Base-by-base conservation (phyloP, 2,113 vertebrate species). In the Pteruthius melanotis region DNA sequence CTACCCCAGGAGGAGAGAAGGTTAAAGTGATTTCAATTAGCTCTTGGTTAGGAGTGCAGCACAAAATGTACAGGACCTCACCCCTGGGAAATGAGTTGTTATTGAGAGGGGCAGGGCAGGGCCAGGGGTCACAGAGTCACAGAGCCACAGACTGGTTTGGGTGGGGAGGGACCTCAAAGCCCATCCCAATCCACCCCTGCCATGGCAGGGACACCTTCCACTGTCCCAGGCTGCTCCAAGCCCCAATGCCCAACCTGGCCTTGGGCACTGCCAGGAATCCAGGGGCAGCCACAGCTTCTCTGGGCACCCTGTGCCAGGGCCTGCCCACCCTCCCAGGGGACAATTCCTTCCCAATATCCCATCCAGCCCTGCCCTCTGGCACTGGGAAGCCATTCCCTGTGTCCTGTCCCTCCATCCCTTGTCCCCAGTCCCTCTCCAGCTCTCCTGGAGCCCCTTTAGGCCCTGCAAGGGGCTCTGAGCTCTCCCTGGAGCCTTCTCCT, bases 241-340 rank as follows among this genome's bases (percentile, higher is more conserved):
- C 19, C 27, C 68, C 42, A 42, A 18, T 0, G 0, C 23, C 77
- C 68, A 74, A 0, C 60, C 77, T 74, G 76, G 22, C 76, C 52
- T 44, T 57, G 77, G 44, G 0, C 77, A 74, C 44, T 81, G 0
- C 44, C 77, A 81, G 59, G 44, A 52, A 50, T 65, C 50, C 70
- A 75, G 76, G 44, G 42, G 33, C 86, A 81, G 77, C 77, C 77
- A 9, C 86, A 81, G 59, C 76, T 88, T 1, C 66, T 72, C 76
- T 72, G 66, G 37, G 42, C 66, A 80, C 33, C 57, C 76, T 88
- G 42, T 50, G 68, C 68, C 76, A 81, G 68, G 42, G 31, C 76
- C 76, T 72, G 0, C 6, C 42, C 76, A 57, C 31, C 42, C 35
- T 80, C 8, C 0, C 59, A 65, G 66, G 9, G 35, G 57, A 50